Base-by-base conservation (phyloP, 2,113 vertebrate species). In the Athene noctua region DNA sequence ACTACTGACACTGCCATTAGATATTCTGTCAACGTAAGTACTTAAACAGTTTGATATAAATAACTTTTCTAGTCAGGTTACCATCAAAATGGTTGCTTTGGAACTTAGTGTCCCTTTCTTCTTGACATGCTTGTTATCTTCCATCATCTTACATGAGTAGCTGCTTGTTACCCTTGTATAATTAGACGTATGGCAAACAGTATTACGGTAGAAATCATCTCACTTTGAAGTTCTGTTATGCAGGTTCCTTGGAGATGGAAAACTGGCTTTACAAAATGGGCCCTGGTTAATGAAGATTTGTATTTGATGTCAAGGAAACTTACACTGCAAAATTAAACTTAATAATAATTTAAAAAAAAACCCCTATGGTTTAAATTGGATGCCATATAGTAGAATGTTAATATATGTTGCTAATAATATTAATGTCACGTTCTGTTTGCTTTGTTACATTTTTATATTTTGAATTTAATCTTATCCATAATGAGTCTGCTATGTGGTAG, bases 11-110 rank as follows among this genome's bases (percentile, higher is more conserved):
- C 98, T 99, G 98, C 99, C 99, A 7, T 98, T 99, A 95, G 99
- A 99, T 96, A 99, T 99, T 99, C 98, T 99, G 88, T 99, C 99
- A 92, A 99, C 99, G 99, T 99, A 98, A 99, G 99, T 99, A 94
- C 55, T 63, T 59, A 13, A 34, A 15, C 25, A 42, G 14, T 27
- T 46, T 30, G 27, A 66, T 25, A 11, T 16, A n/a, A 54, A 62
- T 32, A n/a, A 36, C 16, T 46, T 9, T 13, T 38, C 36, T 2
- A 17, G 52, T 44, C 29, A 61, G 38, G 29, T 30, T 27, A 25
- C 22, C 0, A 0, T 78, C 36, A 65, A 75, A 70, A 46, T 15
- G 5, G 16, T 66, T 44, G 38, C 36, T 82, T 74, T 92, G 67
- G 51, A 75, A 40, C 15, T 40, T 22, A 29, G 13, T 61, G 21